phyloP scores from a whole-genome alignment of 2,797 vertebrate genomes.

The Scyliorhinus canicula region DNA sequence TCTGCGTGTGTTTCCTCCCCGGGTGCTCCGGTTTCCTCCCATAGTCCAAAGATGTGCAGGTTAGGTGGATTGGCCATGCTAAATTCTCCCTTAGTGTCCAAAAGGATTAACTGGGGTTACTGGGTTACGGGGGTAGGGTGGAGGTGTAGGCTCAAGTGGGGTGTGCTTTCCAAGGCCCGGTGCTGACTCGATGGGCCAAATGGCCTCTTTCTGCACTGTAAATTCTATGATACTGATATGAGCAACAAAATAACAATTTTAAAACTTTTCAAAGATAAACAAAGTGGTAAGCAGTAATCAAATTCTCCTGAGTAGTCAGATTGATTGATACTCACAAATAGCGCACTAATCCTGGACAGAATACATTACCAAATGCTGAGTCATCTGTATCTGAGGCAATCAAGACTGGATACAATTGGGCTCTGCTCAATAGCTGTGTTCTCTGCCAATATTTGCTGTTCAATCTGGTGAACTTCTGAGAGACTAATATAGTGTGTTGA shows the following conservation, averaged over 20 bases:
- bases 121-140: too few relatives aligned
- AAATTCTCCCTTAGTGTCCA: too few relatives aligned
- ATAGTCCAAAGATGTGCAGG: too few relatives aligned
- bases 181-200: too few relatives aligned
- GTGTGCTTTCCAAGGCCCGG: too few relatives aligned
- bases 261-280: neutral
- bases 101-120: too few relatives aligned
- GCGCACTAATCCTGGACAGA: neutral
- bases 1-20: too few relatives aligned
- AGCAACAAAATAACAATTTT: neutral
- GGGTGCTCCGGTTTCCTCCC: too few relatives aligned
- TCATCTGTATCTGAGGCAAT: neutral
- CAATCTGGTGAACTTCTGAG: neutral
- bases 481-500: neutral
- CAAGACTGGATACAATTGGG: neutral
- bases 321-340: neutral
- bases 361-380: neutral
- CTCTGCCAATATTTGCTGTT: neutral
- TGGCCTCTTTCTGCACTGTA: too few relatives aligned
- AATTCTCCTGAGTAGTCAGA: slow-evolving; percentile 1
- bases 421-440: neutral
- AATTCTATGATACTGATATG: too few relatives aligned
- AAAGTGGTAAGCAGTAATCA: neutral
- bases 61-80: too few relatives aligned
- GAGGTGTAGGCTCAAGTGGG: too few relatives aligned